Base-by-base conservation (phyloP, 2,113 vertebrate species). In the Albula goreensis region DNA sequence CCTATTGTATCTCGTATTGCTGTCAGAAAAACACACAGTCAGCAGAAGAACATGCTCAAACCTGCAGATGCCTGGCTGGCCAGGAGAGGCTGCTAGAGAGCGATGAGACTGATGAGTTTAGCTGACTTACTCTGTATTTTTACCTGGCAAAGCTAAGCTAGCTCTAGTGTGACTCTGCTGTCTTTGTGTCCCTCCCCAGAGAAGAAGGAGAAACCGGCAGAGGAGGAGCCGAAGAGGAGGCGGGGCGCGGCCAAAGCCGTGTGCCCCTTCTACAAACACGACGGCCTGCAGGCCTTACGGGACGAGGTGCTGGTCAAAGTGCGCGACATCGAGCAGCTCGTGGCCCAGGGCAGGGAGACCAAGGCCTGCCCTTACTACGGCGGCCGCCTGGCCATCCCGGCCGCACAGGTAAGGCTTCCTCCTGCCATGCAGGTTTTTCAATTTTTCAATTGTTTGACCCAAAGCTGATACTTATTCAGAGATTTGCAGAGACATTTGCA, bases 331-430 rank as follows among this genome's bases (percentile, higher is more conserved):
- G 98, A 99, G 92, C 96, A 99, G 89, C 89, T 99, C 89, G 93
- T 97, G 88, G 85, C 94, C 48, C 93, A 97, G 74, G 98, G 97
- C 78, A 95, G 89, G 89, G 93, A 97, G 82, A 92, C 86, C 0
- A 95, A 93, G 85, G 95, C 97, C 11, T 99, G 98, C 84, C 97
- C 98, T 0, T 99, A 99, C 83, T 99, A 99, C 0, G 93, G 96
- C 87, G 96, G 97, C 84, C 96, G 97, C n/a, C 94, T 96, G 0
- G 95, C 98, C 50, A 93, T 99, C 85, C 96, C 97, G 41, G 94
- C 97, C 84, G 97, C 98, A 83, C 97, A 96, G 94, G 95, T 96
- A 82, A 85, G 81, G 48, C 70, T 31, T n/a, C 19, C 6, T n/a
- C 19, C 63, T 74, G 70, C 22, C 56, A 15, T 66, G 60, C 60